phyloP scores from a whole-genome alignment of 1,140 invertebrate species.

The Cydia strobilella region DNA sequence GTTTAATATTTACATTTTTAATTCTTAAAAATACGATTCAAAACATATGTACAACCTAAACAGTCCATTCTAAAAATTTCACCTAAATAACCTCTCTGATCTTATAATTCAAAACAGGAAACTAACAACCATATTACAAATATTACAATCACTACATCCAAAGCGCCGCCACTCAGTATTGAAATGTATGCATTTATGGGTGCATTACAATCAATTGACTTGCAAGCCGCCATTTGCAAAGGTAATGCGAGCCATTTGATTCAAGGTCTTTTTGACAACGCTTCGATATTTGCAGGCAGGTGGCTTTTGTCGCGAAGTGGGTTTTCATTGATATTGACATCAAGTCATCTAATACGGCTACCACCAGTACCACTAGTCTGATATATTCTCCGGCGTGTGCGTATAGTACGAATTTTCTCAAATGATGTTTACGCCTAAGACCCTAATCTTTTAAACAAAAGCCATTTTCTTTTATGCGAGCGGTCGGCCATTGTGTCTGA shows the following conservation, averaged over 20 bases:
- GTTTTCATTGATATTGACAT: background rate
- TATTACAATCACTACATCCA: background rate
- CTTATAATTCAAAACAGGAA: background rate
- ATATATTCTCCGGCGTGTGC: no score
- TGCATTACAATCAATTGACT: conserved; percentile 25
- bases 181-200: conserved; percentile 18
- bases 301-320: background rate
- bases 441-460: no score
- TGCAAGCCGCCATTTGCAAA: conserved; percentile 23
- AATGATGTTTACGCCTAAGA: no score
- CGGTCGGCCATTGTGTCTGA: no score
- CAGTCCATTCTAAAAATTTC: no score
- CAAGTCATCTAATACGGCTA: no score
- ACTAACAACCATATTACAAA: background rate
- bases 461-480: no score
- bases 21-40: no score
- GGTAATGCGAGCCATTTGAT: conserved; percentile 11
- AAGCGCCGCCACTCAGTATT: conserved; percentile 15
- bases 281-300: background rate
- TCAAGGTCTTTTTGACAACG: conserved; percentile 16
- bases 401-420: no score
- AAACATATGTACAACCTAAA: no score
- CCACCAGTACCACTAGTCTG: no score
- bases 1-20: no score
- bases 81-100: background rate